A percentile compares a stretch with the other conserved stretches of the same genome.
Evolutionary conservation across 1,140 invertebrate genomes (phyloP).

Genomic region (Temnothorax longispinosus): DNA sequence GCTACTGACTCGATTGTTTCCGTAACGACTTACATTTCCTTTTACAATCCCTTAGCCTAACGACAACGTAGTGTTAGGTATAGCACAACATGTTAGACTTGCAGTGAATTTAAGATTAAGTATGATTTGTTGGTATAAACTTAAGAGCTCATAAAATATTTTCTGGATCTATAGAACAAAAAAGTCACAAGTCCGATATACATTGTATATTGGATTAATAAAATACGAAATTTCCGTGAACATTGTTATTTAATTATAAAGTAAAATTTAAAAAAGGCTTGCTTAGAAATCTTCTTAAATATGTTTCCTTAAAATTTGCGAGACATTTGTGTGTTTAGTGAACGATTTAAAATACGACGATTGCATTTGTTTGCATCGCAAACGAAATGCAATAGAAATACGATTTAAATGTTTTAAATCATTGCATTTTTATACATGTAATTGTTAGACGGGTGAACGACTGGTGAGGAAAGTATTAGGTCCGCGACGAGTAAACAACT

Average conservation of each 20-base stretch:
- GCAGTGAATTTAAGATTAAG: too few relatives aligned
- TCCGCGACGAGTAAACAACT: conserved; percentile 49
- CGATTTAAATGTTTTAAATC: background rate
- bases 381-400: background rate
- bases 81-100: background rate
- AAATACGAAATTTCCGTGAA: background rate
- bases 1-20: conserved; percentile 68
- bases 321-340: background rate
- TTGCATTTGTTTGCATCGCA: background rate
- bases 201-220: background rate
- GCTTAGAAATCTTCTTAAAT: background rate
- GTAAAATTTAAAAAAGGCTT: background rate
- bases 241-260: background rate
- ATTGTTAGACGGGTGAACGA: background rate
- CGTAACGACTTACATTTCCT: conserved; percentile 67
- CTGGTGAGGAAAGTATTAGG: conserved; percentile 17
- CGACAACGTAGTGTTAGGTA: conserved; percentile 56
- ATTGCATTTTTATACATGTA: conserved; percentile 23
- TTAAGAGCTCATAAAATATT: background rate
- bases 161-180: background rate
- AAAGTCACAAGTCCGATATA: background rate
- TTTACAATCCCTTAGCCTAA: conserved; percentile 60
- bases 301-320: background rate
- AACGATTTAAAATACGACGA: background rate
- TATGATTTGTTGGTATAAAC: background rate